Evolutionary conservation across 35 echinoderm and acorn worm genomes (phyloP).

Genomic region (Hemicentrotus pulcherrimus): DNA sequence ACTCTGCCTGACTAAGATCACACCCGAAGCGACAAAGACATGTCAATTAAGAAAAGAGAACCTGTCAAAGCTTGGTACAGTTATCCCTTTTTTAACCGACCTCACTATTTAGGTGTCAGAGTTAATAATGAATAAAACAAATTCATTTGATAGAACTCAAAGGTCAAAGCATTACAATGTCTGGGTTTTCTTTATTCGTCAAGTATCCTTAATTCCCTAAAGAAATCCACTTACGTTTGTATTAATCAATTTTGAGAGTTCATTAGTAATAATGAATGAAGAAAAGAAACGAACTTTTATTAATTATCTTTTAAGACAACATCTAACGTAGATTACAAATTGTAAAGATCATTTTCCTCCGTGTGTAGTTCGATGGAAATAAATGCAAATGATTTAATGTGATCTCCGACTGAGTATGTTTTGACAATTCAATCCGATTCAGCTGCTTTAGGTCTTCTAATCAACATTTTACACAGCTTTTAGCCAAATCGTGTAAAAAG

Average conservation of each 20-base stretch:
- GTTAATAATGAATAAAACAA: no score
- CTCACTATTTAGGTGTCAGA: no score
- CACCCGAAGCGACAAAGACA: slow-evolving; percentile 11
- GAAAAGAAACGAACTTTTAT: neutral
- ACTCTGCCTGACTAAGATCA: neutral
- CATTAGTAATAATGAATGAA: no score
- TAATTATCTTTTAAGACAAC: neutral
- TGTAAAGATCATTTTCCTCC: neutral
- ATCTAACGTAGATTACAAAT: neutral
- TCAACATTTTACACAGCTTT: slow-evolving; percentile 11
- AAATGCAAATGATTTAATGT: neutral
- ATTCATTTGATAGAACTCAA: no score
- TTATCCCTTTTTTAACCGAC: no score
- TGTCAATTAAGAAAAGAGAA: neutral
- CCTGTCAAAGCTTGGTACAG: no score
- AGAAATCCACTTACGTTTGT: no score
- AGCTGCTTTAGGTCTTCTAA: neutral
- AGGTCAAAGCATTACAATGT: no score
- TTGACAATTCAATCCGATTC: neutral
- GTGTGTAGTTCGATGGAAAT: neutral
- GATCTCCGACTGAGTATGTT: neutral
- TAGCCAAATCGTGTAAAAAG: neutral
- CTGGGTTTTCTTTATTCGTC: no score
- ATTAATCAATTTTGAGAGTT: no score
- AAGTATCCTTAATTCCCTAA: no score